phyloP scores from a whole-genome alignment of 2,888 invertebrate species.

The Rhopalosiphum nymphaeae region DNA sequence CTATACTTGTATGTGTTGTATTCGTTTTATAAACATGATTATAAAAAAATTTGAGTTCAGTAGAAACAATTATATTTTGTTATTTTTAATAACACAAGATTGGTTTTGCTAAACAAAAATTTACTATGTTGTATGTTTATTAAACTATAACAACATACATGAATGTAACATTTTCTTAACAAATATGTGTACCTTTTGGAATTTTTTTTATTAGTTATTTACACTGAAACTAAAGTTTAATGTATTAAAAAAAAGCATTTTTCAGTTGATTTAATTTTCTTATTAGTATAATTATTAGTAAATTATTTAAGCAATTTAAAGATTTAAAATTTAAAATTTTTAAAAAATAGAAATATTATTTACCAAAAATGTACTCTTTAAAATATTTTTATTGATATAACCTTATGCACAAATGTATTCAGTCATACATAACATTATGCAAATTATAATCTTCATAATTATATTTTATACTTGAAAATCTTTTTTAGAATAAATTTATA shows the following conservation, averaged over 20 bases:
- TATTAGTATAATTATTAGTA: neutral
- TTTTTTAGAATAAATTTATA: neutral
- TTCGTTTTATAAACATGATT: too few relatives aligned
- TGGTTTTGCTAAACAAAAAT: too few relatives aligned
- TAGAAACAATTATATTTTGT: too few relatives aligned
- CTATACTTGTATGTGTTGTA: too few relatives aligned
- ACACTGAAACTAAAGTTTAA: neutral
- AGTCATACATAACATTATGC: slow-evolving; percentile 26
- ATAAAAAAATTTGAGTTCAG: too few relatives aligned
- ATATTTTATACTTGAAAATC: neutral
- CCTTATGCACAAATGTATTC: neutral
- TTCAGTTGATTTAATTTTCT: neutral
- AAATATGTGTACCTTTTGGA: neutral
- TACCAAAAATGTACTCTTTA: neutral
- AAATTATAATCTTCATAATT: neutral
- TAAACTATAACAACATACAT: too few relatives aligned
- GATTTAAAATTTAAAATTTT: neutral
- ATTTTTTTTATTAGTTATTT: neutral
- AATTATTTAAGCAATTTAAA: neutral
- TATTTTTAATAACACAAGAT: too few relatives aligned
- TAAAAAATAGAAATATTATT: neutral
- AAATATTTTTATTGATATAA: slow-evolving; percentile 8
- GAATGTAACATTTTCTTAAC: neutral
- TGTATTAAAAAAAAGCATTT: neutral
- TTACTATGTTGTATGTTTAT: too few relatives aligned